Conservation (phyloP, 2,113 vertebrate species). For the Speoplatyrhinus poulsoni region DNA sequence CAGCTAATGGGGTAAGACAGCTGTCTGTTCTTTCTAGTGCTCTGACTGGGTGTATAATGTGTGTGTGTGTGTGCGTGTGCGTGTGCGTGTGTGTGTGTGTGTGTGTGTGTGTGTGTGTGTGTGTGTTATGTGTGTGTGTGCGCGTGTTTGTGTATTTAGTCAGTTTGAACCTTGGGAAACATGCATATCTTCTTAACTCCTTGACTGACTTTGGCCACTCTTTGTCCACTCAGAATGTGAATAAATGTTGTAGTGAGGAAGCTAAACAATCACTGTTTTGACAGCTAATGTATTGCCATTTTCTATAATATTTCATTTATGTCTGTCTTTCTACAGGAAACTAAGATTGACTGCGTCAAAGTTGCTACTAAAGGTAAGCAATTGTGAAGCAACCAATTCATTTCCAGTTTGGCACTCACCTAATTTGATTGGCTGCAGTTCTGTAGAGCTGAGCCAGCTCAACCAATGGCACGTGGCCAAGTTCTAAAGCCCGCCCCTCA, state of each 20-base stretch:
- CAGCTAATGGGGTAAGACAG: slow-evolving; percentile 88
- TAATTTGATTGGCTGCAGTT: neutral
- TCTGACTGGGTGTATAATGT: neutral
- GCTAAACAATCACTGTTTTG: neutral
- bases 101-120: neutral
- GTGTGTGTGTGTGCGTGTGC: neutral
- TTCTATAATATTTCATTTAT: slow-evolving; percentile 8
- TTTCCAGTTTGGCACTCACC: neutral
- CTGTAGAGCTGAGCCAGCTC: neutral
- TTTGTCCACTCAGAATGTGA: neutral
- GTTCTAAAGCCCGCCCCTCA: neutral
- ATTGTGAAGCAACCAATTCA: neutral
- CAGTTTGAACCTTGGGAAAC: neutral
- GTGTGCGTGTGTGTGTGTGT: slow-evolving; percentile 1
- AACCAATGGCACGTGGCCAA: neutral
- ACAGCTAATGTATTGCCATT: neutral
- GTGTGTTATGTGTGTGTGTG: slow-evolving; percentile 1
- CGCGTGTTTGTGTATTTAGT: neutral
- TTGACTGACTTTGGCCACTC: neutral
- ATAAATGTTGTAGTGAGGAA: neutral
- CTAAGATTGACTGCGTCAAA: slow-evolving; percentile 94
- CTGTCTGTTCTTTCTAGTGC: neutral
- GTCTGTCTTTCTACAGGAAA: slow-evolving; percentile 85
- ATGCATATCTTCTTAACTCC: neutral
- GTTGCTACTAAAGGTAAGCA: slow-evolving; percentile 93